Conservation (phyloP, 2,797 vertebrate genomes). For the Myoxocephalus aenaeus region DNA sequence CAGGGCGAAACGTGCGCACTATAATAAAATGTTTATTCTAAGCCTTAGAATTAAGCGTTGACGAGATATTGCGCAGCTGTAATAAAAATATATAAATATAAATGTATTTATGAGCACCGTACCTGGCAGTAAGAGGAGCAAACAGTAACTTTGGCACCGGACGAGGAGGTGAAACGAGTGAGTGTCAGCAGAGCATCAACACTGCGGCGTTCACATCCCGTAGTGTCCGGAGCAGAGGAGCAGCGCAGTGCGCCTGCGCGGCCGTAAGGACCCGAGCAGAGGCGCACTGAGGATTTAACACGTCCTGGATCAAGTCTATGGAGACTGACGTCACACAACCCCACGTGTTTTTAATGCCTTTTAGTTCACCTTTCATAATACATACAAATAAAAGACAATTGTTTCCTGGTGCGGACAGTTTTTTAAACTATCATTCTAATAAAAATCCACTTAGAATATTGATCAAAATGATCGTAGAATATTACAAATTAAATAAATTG, state of each 20-base stretch:
- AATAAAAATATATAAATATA: too few relatives aligned
- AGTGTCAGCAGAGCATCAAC: constrained; percentile 23
- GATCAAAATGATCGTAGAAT: too few relatives aligned
- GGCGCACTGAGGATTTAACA: neutral
- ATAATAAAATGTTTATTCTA: neutral
- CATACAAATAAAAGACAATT: too few relatives aligned
- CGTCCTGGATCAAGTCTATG: too few relatives aligned
- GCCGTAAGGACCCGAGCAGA: constrained; percentile 38
- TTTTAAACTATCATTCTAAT: too few relatives aligned
- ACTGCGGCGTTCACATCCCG: constrained; percentile 75
- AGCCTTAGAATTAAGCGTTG: neutral
- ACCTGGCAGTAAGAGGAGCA: constrained; percentile 34
- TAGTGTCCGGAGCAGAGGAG: neutral
- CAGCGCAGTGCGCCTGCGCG: constrained; percentile 14
- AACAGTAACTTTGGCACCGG: neutral
- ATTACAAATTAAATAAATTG: too few relatives aligned
- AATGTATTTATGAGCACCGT: neutral
- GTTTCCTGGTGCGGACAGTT: too few relatives aligned
- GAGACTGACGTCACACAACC: neutral
- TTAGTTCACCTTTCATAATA: neutral
- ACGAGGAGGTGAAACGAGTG: neutral
- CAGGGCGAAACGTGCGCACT: constrained; percentile 10
- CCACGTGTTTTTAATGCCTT: neutral
- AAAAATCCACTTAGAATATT: too few relatives aligned
- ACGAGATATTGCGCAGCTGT: neutral